phyloP scores from a whole-genome alignment of 1,140 invertebrate genomes.

The Liolophura sinensis region DNA sequence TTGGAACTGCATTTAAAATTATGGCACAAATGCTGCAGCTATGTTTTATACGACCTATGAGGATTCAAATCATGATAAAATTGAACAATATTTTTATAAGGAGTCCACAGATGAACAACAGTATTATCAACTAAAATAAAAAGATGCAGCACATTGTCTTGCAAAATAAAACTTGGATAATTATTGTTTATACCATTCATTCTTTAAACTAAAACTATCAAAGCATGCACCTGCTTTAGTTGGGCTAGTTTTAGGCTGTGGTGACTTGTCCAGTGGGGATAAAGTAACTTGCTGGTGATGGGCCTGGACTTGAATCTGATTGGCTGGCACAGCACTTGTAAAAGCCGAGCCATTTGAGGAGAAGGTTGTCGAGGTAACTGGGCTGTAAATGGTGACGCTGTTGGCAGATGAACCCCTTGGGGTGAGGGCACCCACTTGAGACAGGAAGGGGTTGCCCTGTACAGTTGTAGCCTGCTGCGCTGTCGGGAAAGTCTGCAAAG shows the following conservation, averaged over 20 bases:
- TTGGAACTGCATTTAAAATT: too few species aligned
- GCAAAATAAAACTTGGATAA: too few species aligned
- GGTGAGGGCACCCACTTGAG: constrained; percentile 31
- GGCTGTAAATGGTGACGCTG: constrained; percentile 35
- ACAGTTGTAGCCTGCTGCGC: constrained; percentile 16
- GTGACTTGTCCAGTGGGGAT: constrained; percentile 10
- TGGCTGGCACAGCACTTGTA: constrained; percentile 6
- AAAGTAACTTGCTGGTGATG: constrained; percentile 9
- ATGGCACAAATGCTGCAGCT: too few species aligned
- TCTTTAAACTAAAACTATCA: background rate
- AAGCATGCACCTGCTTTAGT: constrained; percentile 36
- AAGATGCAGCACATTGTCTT: too few species aligned
- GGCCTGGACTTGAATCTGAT: background rate
- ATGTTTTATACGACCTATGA: too few species aligned
- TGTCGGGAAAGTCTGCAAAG: background rate
- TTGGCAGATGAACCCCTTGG: constrained; percentile 19
- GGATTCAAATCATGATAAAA: too few species aligned
- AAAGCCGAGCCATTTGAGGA: constrained; percentile 30
- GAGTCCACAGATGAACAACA: too few species aligned
- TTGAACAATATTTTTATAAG: too few species aligned
- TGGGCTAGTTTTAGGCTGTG: constrained; percentile 36
- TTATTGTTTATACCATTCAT: too few species aligned
- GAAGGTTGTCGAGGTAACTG: constrained; percentile 28
- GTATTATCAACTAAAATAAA: too few species aligned
- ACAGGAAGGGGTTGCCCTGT: constrained; percentile 29